These are phyloP conservation scores for Corbicula japonica DNA, from an alignment of 2,888 invertebrate species.

Conservation along the genomic window DNA sequence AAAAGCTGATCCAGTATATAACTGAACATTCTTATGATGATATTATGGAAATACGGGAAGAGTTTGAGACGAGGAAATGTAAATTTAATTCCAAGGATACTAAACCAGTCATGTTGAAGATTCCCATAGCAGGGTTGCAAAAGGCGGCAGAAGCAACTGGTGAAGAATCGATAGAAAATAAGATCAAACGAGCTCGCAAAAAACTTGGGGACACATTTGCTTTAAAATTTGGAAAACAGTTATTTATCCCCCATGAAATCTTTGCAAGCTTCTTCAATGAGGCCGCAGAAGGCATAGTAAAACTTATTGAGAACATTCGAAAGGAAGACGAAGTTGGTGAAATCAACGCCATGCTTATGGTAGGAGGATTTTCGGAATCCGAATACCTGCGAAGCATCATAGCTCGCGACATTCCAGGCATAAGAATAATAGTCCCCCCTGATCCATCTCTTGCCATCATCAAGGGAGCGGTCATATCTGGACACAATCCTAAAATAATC, in stretches of 20 bases:
- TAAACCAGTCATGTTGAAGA: neutral
- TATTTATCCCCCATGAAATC: neutral
- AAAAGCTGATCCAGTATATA: neutral
- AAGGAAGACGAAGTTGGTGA: slow-evolving; percentile 11
- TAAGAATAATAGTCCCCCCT: neutral
- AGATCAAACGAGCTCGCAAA: neutral
- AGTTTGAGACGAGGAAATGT: slow-evolving; percentile 26
- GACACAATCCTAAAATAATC: slow-evolving; percentile 13
- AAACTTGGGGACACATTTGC: neutral
- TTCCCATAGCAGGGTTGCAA: neutral
- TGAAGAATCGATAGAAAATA: neutral
- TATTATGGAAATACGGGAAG: neutral
- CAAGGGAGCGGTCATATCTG: slow-evolving; percentile 18
- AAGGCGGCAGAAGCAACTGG: neutral
- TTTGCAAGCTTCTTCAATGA: slow-evolving; percentile 13
- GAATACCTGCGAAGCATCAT: slow-evolving; percentile 2
- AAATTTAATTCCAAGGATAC: neutral
- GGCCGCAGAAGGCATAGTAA: slow-evolving; percentile 25
- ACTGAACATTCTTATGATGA: neutral
- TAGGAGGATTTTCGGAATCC: slow-evolving; percentile 26
- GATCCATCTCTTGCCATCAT: slow-evolving; percentile 21
- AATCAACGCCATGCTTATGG: slow-evolving; percentile 21
- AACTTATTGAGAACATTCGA: slow-evolving; percentile 7
- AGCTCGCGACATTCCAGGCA: neutral
- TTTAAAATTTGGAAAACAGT: neutral